Base-by-base conservation (phyloP, 2,113 vertebrate species). In the Corythornis madagascariensis region DNA sequence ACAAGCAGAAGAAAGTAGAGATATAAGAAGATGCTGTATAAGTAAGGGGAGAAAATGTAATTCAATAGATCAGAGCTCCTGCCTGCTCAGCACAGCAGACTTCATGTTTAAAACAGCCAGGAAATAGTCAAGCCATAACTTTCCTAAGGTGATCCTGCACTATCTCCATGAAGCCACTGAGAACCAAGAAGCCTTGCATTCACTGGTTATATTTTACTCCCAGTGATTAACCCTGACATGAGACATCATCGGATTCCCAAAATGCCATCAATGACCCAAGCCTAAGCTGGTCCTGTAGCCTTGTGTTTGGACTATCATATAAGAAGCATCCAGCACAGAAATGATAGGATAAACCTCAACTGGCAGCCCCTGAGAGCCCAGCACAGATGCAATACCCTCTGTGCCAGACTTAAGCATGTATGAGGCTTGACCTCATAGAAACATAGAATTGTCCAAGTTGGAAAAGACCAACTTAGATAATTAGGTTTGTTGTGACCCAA, bases 231-330 rank as follows among this genome's bases (percentile, higher is more conserved):
- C 33, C 56, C 56, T 50, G 56, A 57, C 17, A 22, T 12, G 33
- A 76, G 48, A 40, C 20, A 50, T 31, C 42, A 56, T 10, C 0
- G 0, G 33, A 35, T 77, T 50, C 42, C 42, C 50, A n/a, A 35
- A 42, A 48, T 22, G 10, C 13, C 29, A 11, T 35, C 67, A 35
- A 28, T 67, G 53, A 47, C 13, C 13, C 47, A 40, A 42, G 31
- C 14, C 20, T 25, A 9, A 57, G 20, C 42, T 70, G 16, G 14
- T 22, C 11, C 33, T 31, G 7, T 31, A 35, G 29, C 29, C 33
- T 42, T 1, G 0, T 33, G 42, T 8, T n/a, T 60, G 38, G n/a
- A 16, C 25, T 47, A 19, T 75, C 9, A 5, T 25, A 9, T 55
- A 22, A 40, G 45, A 33, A 82, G 19, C 26, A 59, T 9, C 11